These are phyloP conservation scores for Abrostola tripartita DNA, from an alignment of 2,888 invertebrate species.

Conservation along the genomic window DNA sequence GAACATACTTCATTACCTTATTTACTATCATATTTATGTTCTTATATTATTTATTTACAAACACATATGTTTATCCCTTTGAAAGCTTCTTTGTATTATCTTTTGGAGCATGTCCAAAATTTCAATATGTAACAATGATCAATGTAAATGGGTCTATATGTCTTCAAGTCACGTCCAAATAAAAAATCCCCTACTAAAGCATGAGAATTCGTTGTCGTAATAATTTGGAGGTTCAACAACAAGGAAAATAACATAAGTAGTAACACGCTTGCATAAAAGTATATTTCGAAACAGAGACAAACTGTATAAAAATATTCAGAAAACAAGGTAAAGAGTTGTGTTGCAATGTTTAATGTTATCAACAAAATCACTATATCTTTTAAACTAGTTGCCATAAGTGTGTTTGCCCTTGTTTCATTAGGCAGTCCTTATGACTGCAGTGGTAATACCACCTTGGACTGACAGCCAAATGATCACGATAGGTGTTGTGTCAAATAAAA, in stretches of 20 bases:
- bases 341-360: constrained; percentile 13
- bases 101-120: constrained; percentile 26
- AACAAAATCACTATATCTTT: constrained; percentile 4
- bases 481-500: constrained; percentile 10
- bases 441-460: constrained; percentile 12
- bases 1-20: background rate
- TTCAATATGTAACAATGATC: constrained; percentile 16
- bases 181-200: constrained; percentile 25
- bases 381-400: too few species aligned
- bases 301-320: constrained; percentile 22
- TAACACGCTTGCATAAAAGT: constrained; percentile 23
- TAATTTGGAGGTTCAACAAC: constrained; percentile 36
- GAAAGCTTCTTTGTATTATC: constrained; percentile 31
- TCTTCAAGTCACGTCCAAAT: constrained; percentile 31
- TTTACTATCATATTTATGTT: background rate
- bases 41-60: background rate
- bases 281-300: constrained; percentile 40
- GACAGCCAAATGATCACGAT: constrained; percentile 15
- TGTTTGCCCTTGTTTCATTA: background rate
- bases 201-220: constrained; percentile 34
- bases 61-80: constrained; percentile 8
- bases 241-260: constrained; percentile 48
- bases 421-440: background rate
- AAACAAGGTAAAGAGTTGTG: constrained; percentile 35
- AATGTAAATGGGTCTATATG: constrained; percentile 49